Evolutionary conservation across 2,888 invertebrate species (phyloP).

Genomic region (Campoletis raptor): DNA sequence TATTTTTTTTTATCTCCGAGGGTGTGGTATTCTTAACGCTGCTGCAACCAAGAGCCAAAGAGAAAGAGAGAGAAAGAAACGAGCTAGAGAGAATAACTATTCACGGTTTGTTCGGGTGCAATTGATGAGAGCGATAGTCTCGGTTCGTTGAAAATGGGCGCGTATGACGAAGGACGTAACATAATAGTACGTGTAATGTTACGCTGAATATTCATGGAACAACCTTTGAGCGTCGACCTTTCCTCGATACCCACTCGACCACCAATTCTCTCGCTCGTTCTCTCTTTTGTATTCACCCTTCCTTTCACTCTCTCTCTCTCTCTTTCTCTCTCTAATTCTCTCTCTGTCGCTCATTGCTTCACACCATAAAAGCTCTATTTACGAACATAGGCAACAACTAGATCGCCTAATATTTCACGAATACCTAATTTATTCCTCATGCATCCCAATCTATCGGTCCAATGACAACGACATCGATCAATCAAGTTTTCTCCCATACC

Average conservation of each 20-base stretch:
- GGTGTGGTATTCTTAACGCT: neutral
- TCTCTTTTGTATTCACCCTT: neutral
- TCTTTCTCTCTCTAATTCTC: neutral
- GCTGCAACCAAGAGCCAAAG: neutral
- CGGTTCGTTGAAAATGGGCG: conserved; percentile 55
- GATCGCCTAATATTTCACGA: neutral
- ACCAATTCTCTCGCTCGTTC: conserved; percentile 33
- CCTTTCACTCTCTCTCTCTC: neutral
- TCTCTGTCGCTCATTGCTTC: neutral
- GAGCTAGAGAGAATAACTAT: neutral
- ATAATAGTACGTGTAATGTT: conserved; percentile 14
- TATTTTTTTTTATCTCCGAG: conserved; percentile 31
- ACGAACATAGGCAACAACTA: neutral
- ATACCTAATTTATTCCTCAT: conserved; percentile 12
- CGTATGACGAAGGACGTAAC: conserved; percentile 55
- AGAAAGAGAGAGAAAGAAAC: neutral
- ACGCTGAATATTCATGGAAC: conserved; percentile 60
- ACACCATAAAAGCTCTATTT: conserved; percentile 1
- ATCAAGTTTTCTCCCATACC: conserved; percentile 1
- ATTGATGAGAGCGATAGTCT: conserved; percentile 53
- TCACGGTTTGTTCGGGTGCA: conserved; percentile 32
- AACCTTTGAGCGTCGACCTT: conserved; percentile 64
- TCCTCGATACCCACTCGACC: conserved; percentile 65
- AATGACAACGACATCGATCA: neutral
- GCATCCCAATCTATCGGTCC: conserved; percentile 6